These are phyloP conservation scores for Girardia tigrina DNA, from an alignment of 2,888 invertebrate genomes.

Conservation along the genomic window DNA sequence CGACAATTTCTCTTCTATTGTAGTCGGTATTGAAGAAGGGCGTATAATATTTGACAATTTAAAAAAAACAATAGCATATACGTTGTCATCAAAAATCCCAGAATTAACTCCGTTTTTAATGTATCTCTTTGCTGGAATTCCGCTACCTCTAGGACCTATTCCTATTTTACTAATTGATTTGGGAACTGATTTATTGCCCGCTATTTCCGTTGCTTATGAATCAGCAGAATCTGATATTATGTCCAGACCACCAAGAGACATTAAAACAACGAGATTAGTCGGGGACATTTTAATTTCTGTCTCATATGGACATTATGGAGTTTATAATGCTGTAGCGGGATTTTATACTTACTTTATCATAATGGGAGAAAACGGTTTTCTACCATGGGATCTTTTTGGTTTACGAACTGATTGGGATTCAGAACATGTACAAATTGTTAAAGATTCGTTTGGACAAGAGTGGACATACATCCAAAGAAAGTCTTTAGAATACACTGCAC, in stretches of 20 bases:
- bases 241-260: conserved; percentile 20
- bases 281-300: conserved; percentile 61
- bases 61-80: conserved; percentile 28
- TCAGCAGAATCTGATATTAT: conserved; percentile 31
- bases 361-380: conserved; percentile 25
- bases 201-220: conserved; percentile 32
- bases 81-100: conserved; percentile 27
- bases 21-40: conserved; percentile 27
- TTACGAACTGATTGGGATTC: conserved; percentile 11
- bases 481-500: conserved; percentile 36
- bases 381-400: neutral
- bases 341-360: conserved; percentile 28
- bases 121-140: conserved; percentile 26
- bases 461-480: conserved; percentile 28
- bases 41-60: conserved; percentile 30
- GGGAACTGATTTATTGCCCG: conserved; percentile 30
- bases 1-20: conserved; percentile 25
- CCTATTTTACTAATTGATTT: conserved; percentile 28
- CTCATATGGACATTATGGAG: conserved; percentile 93
- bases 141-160: conserved; percentile 21
- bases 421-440: neutral
- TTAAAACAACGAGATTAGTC: conserved; percentile 1
- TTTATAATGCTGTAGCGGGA: conserved; percentile 93
- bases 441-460: conserved; percentile 13
- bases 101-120: conserved; percentile 19